Evolutionary conservation across 1,140 invertebrate species (phyloP), one percentile per base, ranked within the genome.

Genomic region (Pteromalus puparum): DNA sequence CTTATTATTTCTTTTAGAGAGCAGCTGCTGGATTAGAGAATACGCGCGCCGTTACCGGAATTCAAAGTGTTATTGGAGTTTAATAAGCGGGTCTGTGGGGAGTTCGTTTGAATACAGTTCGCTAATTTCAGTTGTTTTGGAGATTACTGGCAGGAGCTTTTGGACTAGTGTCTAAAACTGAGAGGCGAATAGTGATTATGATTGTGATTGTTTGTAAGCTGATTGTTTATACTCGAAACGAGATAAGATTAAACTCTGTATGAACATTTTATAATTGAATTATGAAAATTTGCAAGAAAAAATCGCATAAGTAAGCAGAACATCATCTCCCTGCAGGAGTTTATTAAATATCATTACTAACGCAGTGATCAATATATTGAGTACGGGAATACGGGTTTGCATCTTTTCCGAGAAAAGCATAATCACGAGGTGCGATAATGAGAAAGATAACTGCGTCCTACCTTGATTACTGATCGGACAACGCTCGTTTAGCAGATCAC

Each of bases 31-130:
- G 1, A 67, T 67, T 67, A 28, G 21, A 46, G 24, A 61, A 77
- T 28, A 46, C 48, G 3, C n/a, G 24, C 0, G 7, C 53, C 18
- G 18, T n/a, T 61, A 15, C 21, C 53, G 42, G 74, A 18, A 12
- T 46, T 48, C 26, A 77, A 77, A 77, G 38, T 77, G 46, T 77
- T 77, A 77, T 77, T 77, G 46, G 46, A 77, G 21, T 77, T 61
- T 61, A 61, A 61, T n/a, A n/a, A 61, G 53, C 53, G 21, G 53
- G 53, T 61, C 53, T 61, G 53, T 15, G 53, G 53, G 53, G 53
- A 61, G 53, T 61, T n/a, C 18, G 18, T n/a, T 61, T 61, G 53
- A 61, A 61, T 61, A 21, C 53, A 61, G 53, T 61, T 61, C 18
- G 0, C 21, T 61, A 61, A 61, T 61, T 61, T 61, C 18, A 61